Evolutionary conservation across 92 coral and sea anemone genomes (phyloP).

Genomic region (Palythoa caribaeorum): DNA sequence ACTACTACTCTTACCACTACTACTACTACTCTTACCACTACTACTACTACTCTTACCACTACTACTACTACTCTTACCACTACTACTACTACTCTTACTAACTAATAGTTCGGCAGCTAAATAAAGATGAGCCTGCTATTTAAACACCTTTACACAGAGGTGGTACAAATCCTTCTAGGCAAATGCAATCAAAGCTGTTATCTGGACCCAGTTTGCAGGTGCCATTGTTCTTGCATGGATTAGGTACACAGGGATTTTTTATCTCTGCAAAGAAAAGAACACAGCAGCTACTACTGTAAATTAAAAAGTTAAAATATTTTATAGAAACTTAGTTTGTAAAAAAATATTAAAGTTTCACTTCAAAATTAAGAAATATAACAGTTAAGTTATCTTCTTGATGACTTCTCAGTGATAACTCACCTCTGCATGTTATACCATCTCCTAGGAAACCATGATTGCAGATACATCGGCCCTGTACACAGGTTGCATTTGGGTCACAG

Average conservation of each 20-base stretch:
- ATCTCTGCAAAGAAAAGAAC: slow-evolving; percentile 32
- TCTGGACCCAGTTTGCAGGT: slow-evolving; percentile 86
- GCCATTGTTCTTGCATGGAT: slow-evolving; percentile 88
- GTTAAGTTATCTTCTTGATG: neutral
- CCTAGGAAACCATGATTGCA: slow-evolving; percentile 87
- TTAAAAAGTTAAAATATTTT: neutral
- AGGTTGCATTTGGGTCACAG: slow-evolving; percentile 84
- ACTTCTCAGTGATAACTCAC: slow-evolving; percentile 45
- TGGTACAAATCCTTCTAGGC: slow-evolving; percentile 82
- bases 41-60: no score
- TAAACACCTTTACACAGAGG: slow-evolving; percentile 85
- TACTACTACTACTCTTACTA: neutral
- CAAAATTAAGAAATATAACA: neutral
- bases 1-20: no score
- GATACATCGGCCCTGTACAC: slow-evolving; percentile 74
- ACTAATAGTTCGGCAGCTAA: neutral
- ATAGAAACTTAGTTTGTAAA: neutral
- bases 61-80: neutral
- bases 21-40: no score
- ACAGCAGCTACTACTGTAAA: neutral
- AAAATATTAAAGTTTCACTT: neutral
- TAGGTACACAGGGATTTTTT: slow-evolving; percentile 82
- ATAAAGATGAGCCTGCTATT: neutral
- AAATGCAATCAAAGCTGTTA: slow-evolving; percentile 88
- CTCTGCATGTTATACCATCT: slow-evolving; percentile 79